Evolutionary conservation across 1,140 invertebrate species (phyloP).

Genomic region (Sycophaga agraensis): DNA sequence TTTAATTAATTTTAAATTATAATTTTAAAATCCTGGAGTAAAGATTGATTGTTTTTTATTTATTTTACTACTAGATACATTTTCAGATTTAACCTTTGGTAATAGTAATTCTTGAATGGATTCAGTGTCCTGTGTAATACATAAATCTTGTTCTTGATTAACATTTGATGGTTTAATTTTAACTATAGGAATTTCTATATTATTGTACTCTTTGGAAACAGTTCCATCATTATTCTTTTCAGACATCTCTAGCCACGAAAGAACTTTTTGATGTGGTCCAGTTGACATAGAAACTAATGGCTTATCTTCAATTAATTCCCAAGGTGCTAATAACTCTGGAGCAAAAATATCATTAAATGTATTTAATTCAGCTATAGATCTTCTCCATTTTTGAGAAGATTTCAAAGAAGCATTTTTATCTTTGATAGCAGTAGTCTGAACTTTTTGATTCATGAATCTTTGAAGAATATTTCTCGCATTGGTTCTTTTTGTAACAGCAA

Average conservation of each 20-base stretch:
- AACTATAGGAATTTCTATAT: slow-evolving; percentile 34
- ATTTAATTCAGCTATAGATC: slow-evolving; percentile 43
- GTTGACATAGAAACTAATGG: slow-evolving; percentile 29
- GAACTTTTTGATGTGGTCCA: slow-evolving; percentile 47
- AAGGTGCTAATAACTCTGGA: slow-evolving; percentile 45
- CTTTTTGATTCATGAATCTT: slow-evolving; percentile 42
- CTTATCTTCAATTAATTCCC: slow-evolving; percentile 45
- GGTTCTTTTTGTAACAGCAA: slow-evolving; percentile 15
- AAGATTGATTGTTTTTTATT: slow-evolving; percentile 18
- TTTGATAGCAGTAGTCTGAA: slow-evolving; percentile 16
- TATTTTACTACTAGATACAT: slow-evolving; percentile 5
- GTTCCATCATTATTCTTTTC: slow-evolving; percentile 2
- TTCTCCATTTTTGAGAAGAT: slow-evolving; percentile 40
- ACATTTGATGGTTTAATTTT: slow-evolving; percentile 35
- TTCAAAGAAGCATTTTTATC: neutral
- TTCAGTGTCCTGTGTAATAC: slow-evolving; percentile 27
- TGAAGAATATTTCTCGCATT: slow-evolving; percentile 16
- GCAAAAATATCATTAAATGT: slow-evolving; percentile 49
- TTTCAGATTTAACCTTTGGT: slow-evolving; percentile 33
- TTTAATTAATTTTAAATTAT: neutral
- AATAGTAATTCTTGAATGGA: slow-evolving; percentile 31
- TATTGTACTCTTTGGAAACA: slow-evolving; percentile 19
- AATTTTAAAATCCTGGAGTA: slow-evolving; percentile 24
- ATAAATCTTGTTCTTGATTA: neutral
- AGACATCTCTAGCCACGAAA: slow-evolving; percentile 44